These are phyloP conservation scores for Odobenus rosmarus DNA, from an alignment of 2,113 vertebrate species.

Conservation along the genomic window DNA sequence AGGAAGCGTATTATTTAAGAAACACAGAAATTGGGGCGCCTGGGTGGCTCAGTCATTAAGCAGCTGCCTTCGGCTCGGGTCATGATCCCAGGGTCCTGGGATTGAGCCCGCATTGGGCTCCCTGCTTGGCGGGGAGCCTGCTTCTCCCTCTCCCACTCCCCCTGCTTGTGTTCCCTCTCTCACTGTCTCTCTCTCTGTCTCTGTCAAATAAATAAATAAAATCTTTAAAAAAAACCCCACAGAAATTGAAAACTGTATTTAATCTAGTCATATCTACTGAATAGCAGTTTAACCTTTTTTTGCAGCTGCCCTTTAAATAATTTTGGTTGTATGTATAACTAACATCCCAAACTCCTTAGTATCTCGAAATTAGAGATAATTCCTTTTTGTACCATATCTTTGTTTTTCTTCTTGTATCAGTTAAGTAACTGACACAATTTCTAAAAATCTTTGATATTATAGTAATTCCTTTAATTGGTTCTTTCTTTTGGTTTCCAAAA, in stretches of 20 bases:
- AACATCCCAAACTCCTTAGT: background rate
- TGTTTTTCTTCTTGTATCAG: background rate
- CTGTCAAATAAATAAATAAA: too few species aligned
- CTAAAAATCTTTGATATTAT: background rate
- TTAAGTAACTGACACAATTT: background rate
- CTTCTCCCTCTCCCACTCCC: too few species aligned
- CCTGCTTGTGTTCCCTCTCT: too few species aligned
- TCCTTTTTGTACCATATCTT: background rate
- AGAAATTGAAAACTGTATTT: background rate
- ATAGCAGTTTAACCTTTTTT: background rate
- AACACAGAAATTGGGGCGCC: background rate
- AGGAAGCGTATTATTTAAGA: background rate
- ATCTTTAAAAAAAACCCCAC: too few species aligned
- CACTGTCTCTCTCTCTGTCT: too few species aligned
- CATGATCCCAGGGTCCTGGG: too few species aligned
- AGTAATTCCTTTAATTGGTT: background rate
- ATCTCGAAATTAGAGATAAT: background rate
- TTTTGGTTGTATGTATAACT: background rate
- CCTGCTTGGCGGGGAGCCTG: too few species aligned
- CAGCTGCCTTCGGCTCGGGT: too few species aligned
- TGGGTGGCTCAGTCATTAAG: too few species aligned
- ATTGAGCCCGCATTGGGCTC: too few species aligned
- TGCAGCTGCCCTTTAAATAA: background rate
- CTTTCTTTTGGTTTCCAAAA: background rate
- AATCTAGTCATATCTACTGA: background rate